These are phyloP conservation scores for Choristoneura rosaceana DNA, from an alignment of 2,888 invertebrate species.

Conservation along the genomic window DNA sequence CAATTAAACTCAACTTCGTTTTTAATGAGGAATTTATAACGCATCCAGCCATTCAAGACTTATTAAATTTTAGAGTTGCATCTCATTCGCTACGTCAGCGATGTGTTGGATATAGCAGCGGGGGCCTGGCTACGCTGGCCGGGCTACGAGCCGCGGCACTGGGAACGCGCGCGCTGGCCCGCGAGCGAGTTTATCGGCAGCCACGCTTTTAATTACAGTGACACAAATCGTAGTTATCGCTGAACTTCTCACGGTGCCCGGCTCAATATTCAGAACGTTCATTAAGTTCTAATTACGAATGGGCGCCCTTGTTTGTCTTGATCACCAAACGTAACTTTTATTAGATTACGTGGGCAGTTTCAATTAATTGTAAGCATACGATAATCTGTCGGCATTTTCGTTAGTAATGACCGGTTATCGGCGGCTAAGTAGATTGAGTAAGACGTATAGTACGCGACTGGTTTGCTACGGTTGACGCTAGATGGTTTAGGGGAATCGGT, in stretches of 20 bases:
- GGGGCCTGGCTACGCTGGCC: conserved; percentile 67
- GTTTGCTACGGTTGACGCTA: conserved; percentile 66
- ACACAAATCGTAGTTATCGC: conserved; percentile 84
- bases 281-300: conserved; percentile 85
- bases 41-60: conserved; percentile 67
- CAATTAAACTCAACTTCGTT: conserved; percentile 81
- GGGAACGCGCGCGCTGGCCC: conserved; percentile 75
- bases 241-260: conserved; percentile 83
- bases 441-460: conserved; percentile 69
- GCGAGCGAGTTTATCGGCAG: conserved; percentile 80
- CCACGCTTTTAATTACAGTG: conserved; percentile 84
- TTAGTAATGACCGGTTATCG: conserved; percentile 80
- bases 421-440: conserved; percentile 79
- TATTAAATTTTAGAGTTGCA: conserved; percentile 51
- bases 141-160: conserved; percentile 70
- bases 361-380: conserved; percentile 82
- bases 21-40: conserved; percentile 73
- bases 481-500: conserved; percentile 56
- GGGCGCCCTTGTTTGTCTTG: conserved; percentile 84
- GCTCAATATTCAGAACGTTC: conserved; percentile 82
- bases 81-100: conserved; percentile 47
- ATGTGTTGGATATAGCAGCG: conserved; percentile 49
- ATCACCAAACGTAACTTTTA: conserved; percentile 83
- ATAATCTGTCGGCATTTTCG: conserved; percentile 79
- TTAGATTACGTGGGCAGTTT: conserved; percentile 85